Percentiles rank a stretch among this genome's conserved stretches.
Conservation (phyloP, 1,140 invertebrate species). For the Apis laboriosa region DNA sequence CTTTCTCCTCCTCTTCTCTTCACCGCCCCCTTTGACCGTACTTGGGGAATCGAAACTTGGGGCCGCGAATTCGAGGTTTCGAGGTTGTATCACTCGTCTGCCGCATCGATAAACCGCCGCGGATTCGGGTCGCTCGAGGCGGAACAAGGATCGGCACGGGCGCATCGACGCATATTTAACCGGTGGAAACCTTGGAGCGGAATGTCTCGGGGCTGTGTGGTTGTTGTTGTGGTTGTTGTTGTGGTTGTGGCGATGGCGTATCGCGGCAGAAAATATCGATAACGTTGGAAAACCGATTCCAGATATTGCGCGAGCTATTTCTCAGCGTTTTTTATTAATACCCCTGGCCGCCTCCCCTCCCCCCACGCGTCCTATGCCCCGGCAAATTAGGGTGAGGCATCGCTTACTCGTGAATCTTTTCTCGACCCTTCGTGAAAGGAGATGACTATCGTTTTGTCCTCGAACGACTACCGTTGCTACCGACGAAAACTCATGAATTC, state of each 20-base stretch:
- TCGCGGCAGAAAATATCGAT: constrained; percentile 43
- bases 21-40: too few species aligned
- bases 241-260: not conserved
- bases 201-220: not conserved
- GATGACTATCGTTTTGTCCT: constrained; percentile 69
- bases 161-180: constrained; percentile 33
- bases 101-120: constrained; percentile 34
- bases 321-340: constrained; percentile 70
- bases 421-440: constrained; percentile 59
- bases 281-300: constrained; percentile 57
- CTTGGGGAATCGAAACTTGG: too few species aligned
- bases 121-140: not conserved
- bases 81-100: not conserved
- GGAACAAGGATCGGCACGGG: constrained; percentile 36
- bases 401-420: constrained; percentile 63
- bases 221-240: too few species aligned
- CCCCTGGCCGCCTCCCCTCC: constrained; percentile 51
- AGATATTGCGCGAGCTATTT: constrained; percentile 70
- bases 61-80: too few species aligned
- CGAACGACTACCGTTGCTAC: constrained; percentile 65
- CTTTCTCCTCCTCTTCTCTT: too few species aligned
- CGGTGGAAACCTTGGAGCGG: not conserved
- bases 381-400: constrained; percentile 65
- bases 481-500: constrained; percentile 66
- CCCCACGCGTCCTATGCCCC: not conserved